Conservation (phyloP, 2,113 vertebrate species). For the Cairina moschata region DNA sequence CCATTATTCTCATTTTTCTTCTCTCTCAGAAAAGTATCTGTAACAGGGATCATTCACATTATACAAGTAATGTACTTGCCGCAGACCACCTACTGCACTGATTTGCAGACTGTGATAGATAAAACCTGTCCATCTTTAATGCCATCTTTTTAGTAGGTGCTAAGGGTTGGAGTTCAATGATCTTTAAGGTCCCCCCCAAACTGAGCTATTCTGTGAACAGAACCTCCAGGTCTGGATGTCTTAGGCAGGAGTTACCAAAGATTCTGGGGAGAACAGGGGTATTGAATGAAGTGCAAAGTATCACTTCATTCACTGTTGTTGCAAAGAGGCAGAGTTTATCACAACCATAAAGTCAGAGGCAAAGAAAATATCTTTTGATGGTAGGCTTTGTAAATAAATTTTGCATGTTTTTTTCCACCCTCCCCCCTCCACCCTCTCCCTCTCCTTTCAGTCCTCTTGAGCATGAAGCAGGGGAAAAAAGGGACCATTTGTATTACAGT, state of each 20-base stretch:
- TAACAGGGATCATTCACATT: background rate
- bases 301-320: background rate
- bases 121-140: background rate
- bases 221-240: background rate
- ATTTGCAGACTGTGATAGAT: background rate
- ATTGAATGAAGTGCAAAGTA: background rate
- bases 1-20: background rate
- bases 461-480: background rate
- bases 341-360: background rate
- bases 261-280: background rate
- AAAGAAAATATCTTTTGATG: background rate
- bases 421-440: too few relatives aligned
- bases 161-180: too few relatives aligned
- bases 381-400: background rate
- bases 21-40: background rate
- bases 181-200: too few relatives aligned
- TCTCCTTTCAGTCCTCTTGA: background rate
- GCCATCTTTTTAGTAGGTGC: too few relatives aligned
- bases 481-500: constrained; percentile 65
- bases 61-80: background rate
- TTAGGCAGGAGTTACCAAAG: background rate
- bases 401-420: background rate
- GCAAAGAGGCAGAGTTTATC: background rate
- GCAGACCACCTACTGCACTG: background rate
- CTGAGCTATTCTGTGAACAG: too few relatives aligned